Base-by-base conservation (phyloP, 2,888 invertebrate species). In the Caenorhabditis uteleia region DNA sequence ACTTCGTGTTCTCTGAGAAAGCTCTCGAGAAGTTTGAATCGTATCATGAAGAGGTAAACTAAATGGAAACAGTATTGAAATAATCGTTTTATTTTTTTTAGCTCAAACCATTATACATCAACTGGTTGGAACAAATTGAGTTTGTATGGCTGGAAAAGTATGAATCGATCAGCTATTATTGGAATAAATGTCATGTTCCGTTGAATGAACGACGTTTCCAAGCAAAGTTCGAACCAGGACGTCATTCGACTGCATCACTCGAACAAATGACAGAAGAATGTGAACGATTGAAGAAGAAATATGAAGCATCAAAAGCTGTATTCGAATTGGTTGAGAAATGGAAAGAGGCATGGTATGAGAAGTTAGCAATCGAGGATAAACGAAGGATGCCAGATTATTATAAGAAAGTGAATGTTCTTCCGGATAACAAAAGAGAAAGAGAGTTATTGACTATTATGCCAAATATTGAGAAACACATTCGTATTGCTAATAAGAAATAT, bases 71-170 rank as follows among this genome's bases (percentile, higher is more conserved):
- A 29, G 16, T 16, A 43, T 7, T 16, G n/a, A 20, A 20, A 20
- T 8, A 43, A n/a, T 29, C 7, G 14, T 29, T 18, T 43, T 29
- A 3, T 23, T 4, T n/a, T n/a, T 16, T 4, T 43, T 29, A 43
- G 21, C 12, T 62, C 38, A 46, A 57, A 27, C 62, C 56, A 8
- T 16, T 57, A 1, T 62, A 57, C 29, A 26, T n/a, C 2, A 26
- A 45, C 4, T 62, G 62, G 62, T 36, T 62, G 16, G 56, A 56
- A 29, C 44, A 62, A n/a, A 62, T 57, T 20, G 62, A 62, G 27
- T 62, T 57, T 45, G 34, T 51, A 16, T 62, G 62, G 62, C 47
- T 44, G 4, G 62, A 62, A 25, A 43, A 48, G 16, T 34, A 43
- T 26, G 27, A 42, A 10, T n/a, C 38, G 14, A 23, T 62, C 14